phyloP scores from a whole-genome alignment of 2,888 invertebrate genomes.

The Tryphoninae sp. region DNA sequence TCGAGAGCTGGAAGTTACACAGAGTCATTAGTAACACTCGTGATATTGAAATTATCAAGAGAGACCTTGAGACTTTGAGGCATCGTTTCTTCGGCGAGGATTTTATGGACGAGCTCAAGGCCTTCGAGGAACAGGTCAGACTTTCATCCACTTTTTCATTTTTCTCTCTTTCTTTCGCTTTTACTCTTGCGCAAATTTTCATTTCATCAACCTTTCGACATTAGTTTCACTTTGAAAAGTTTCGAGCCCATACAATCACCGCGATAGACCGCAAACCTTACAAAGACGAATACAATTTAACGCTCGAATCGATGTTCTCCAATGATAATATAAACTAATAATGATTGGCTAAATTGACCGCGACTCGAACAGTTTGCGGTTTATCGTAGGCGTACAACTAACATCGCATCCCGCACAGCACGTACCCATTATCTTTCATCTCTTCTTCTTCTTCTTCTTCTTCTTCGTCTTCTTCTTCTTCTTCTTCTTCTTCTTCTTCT shows the following conservation, averaged over 20 bases:
- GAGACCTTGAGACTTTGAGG: constrained; percentile 76
- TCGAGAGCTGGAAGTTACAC: constrained; percentile 75
- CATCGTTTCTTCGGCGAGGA: constrained; percentile 75
- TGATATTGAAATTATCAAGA: constrained; percentile 74
- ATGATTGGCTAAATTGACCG: constrained; percentile 57
- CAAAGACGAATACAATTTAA: not conserved
- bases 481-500: not conserved
- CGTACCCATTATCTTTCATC: not conserved
- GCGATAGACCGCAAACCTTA: not conserved
- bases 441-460: not conserved
- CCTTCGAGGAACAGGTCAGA: constrained; percentile 78
- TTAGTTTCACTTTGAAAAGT: no score
- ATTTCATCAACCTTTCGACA: no score
- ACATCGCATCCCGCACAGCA: constrained; percentile 12
- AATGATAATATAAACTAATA: constrained; percentile 58
- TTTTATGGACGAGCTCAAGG: constrained; percentile 75
- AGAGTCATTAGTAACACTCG: constrained; percentile 70
- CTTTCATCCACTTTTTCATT: not conserved
- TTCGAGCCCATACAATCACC: no score
- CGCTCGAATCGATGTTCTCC: not conserved
- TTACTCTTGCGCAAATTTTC: no score
- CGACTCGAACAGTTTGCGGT: constrained; percentile 46
- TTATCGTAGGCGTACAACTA: constrained; percentile 57
- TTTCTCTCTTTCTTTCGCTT: not conserved
- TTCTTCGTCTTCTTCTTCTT: not conserved